phyloP scores from a whole-genome alignment of 1,140 invertebrate genomes.

The Pantala flavescens region DNA sequence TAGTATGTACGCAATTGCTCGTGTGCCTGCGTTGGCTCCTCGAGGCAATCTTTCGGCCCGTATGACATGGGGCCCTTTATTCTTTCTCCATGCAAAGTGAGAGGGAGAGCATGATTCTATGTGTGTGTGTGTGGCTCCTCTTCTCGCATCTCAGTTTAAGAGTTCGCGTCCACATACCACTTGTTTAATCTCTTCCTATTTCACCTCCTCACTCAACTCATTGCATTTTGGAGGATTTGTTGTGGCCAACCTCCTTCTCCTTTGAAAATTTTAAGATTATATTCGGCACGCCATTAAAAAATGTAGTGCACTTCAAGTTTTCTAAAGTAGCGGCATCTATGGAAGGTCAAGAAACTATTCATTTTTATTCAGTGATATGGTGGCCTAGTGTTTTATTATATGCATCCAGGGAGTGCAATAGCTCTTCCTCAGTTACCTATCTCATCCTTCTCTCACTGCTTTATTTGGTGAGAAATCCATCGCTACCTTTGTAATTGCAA shows the following conservation, averaged over 20 bases:
- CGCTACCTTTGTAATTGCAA: neutral
- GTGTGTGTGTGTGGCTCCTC: slow-evolving; percentile 16
- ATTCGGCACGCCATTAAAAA: neutral
- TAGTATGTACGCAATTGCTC: slow-evolving; percentile 9
- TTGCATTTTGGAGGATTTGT: slow-evolving; percentile 9
- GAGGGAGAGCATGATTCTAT: neutral
- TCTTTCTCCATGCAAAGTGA: neutral
- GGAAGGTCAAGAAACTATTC: neutral
- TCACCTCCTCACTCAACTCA: slow-evolving; percentile 10
- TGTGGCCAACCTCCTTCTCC: neutral
- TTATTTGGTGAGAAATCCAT: slow-evolving; percentile 6
- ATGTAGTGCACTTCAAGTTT: neutral
- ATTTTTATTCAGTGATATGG: neutral
- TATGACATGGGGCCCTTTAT: neutral
- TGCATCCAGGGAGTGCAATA: neutral
- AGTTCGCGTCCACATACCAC: slow-evolving; percentile 18
- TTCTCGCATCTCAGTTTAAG: slow-evolving; percentile 21
- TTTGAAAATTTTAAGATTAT: neutral
- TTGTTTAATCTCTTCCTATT: slow-evolving; percentile 14
- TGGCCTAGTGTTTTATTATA: neutral
- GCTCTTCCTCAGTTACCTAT: neutral
- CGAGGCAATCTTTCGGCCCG: slow-evolving; percentile 5
- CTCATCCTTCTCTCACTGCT: neutral
- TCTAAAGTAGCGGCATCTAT: neutral
- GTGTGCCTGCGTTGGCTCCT: slow-evolving; percentile 6